These are phyloP conservation scores for Euphydryas editha DNA, from an alignment of 2,888 invertebrate species.

Conservation along the genomic window DNA sequence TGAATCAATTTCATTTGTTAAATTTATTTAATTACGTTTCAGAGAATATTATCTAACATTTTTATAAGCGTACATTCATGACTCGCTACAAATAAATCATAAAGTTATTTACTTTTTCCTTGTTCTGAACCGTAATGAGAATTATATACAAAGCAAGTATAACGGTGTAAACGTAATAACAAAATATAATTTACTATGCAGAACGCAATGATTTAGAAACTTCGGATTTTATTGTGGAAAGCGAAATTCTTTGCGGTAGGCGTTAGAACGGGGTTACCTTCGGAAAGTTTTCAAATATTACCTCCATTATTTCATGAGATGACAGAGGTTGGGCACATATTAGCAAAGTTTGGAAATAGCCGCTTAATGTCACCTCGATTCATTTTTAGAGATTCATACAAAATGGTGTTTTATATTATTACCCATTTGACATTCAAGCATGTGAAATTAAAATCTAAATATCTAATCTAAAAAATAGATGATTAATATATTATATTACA, in stretches of 20 bases:
- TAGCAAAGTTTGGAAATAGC: constrained; percentile 75
- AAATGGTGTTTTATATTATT: constrained; percentile 22
- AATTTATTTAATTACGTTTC: constrained; percentile 23
- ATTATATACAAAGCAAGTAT: constrained; percentile 24
- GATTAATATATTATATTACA: no score
- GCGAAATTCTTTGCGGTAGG: constrained; percentile 74
- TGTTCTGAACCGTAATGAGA: constrained; percentile 17
- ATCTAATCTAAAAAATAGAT: not conserved
- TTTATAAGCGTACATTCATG: constrained; percentile 3
- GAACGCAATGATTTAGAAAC: constrained; percentile 58
- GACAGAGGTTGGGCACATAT: constrained; percentile 83
- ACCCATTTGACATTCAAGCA: not conserved
- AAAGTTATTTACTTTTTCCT: constrained; percentile 28
- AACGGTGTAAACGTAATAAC: constrained; percentile 28
- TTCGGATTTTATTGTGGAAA: constrained; percentile 67
- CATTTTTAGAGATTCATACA: constrained; percentile 58
- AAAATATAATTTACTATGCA: constrained; percentile 36
- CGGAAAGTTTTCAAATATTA: constrained; percentile 81
- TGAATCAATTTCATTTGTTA: constrained; percentile 9
- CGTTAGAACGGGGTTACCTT: constrained; percentile 66
- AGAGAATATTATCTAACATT: constrained; percentile 15
- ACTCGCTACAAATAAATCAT: constrained; percentile 13
- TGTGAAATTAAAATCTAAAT: not conserved
- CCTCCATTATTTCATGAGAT: constrained; percentile 81
- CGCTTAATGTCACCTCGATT: constrained; percentile 67